Conservation (phyloP, 2,113 vertebrate species). For the Peromyscus californicus region DNA sequence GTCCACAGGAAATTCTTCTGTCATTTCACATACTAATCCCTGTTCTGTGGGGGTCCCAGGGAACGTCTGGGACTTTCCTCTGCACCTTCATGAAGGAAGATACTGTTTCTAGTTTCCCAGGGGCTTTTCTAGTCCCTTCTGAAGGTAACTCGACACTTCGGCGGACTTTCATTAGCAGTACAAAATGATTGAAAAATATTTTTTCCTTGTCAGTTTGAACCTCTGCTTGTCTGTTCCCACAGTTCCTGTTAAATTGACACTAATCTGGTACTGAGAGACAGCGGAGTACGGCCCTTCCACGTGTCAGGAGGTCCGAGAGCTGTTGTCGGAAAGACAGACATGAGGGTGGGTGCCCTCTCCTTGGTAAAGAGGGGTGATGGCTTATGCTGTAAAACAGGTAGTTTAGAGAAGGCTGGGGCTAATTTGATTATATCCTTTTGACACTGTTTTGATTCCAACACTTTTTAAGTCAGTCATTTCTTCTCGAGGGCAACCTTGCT, state of each 20-base stretch:
- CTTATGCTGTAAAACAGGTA: background rate
- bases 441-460: background rate
- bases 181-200: background rate
- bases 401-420: background rate
- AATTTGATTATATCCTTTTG: background rate
- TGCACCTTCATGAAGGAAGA: background rate
- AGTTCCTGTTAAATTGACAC: background rate
- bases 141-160: background rate
- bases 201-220: background rate
- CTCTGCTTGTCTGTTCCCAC: background rate
- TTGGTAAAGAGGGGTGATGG: background rate
- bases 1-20: background rate
- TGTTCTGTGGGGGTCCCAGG: background rate
- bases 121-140: background rate
- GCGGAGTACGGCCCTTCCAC: no score
- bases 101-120: background rate
- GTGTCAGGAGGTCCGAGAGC: background rate
- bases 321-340: background rate
- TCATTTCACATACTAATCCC: slow-evolving; percentile 2
- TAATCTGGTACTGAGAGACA: background rate
- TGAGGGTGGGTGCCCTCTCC: rapidly evolving
- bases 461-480: background rate
- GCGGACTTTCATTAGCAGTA: background rate
- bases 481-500: background rate
- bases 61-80: background rate